These are phyloP conservation scores for Lumbricus terrestris DNA, from an alignment of 2,888 invertebrate genomes.

Conservation along the genomic window DNA sequence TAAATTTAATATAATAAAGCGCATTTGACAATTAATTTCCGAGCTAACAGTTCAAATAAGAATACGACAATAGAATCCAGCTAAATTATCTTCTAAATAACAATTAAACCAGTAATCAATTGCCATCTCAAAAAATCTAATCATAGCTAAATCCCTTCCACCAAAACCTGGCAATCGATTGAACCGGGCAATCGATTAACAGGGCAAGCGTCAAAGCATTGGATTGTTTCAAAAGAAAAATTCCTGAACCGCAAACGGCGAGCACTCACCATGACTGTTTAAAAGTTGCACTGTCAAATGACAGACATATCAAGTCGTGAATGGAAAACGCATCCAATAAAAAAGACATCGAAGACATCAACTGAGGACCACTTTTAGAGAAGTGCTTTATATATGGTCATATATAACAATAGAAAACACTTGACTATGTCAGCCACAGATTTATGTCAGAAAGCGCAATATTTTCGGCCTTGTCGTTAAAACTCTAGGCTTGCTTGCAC, in stretches of 20 bases:
- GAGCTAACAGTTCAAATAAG: background rate
- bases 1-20: too few relatives aligned
- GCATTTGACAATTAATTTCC: background rate
- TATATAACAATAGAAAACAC: too few relatives aligned
- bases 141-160: background rate
- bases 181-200: too few relatives aligned
- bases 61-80: background rate
- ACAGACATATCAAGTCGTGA: background rate
- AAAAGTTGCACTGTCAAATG: conserved; percentile 5
- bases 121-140: background rate
- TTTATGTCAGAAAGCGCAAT: too few relatives aligned
- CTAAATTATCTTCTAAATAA: too few relatives aligned
- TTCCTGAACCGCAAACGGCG: background rate
- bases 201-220: background rate
- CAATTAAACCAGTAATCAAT: background rate
- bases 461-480: too few relatives aligned
- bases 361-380: background rate
- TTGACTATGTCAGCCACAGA: too few relatives aligned
- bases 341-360: background rate
- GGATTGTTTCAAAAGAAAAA: background rate
- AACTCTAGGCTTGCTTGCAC: too few relatives aligned
- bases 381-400: too few relatives aligned
- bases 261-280: background rate
- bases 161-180: background rate
- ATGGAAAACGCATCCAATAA: background rate